Evolutionary conservation across 2,888 invertebrate genomes (phyloP).

Genomic region (Venusia cambrica): DNA sequence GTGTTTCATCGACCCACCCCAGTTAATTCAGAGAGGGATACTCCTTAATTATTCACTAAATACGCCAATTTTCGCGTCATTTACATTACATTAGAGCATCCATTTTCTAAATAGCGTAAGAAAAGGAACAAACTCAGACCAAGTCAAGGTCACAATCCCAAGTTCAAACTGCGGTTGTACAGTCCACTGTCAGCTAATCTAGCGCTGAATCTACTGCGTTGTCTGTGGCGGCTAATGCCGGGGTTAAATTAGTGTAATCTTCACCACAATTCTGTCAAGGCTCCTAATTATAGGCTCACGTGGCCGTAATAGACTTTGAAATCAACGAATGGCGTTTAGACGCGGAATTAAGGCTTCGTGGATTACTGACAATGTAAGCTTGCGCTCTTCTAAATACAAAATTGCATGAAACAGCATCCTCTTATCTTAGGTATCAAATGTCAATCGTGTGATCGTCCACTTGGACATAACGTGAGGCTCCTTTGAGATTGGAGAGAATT

Average conservation of each 20-base stretch:
- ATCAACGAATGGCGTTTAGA: slow-evolving; percentile 14
- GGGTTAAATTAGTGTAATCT: slow-evolving; percentile 62
- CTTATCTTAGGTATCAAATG: no score
- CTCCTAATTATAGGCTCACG: slow-evolving; percentile 38
- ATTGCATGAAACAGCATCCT: no score
- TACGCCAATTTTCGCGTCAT: no score
- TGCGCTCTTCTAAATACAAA: no score
- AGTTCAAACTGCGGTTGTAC: slow-evolving; percentile 57
- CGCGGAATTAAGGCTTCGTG: slow-evolving; percentile 5
- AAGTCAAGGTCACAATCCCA: slow-evolving; percentile 43
- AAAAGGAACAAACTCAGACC: slow-evolving; percentile 19
- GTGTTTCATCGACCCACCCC: no score
- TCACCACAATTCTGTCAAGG: slow-evolving; percentile 61
- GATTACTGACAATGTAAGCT: slow-evolving; percentile 8
- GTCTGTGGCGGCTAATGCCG: slow-evolving; percentile 30
- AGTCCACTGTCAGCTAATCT: slow-evolving; percentile 12
- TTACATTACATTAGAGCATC: no score
- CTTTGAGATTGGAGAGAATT: no score
- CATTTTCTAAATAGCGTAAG: slow-evolving; percentile 6
- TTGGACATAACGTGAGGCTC: no score
- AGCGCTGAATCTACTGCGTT: slow-evolving; percentile 10
- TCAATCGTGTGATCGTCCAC: no score
- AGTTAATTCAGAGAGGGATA: no score
- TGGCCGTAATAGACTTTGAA: slow-evolving; percentile 19
- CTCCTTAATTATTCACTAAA: no score